Evolutionary conservation across 2,797 vertebrate genomes (phyloP), one percentile per base, ranked within the genome.

Genomic region (Echeneis naucrates): DNA sequence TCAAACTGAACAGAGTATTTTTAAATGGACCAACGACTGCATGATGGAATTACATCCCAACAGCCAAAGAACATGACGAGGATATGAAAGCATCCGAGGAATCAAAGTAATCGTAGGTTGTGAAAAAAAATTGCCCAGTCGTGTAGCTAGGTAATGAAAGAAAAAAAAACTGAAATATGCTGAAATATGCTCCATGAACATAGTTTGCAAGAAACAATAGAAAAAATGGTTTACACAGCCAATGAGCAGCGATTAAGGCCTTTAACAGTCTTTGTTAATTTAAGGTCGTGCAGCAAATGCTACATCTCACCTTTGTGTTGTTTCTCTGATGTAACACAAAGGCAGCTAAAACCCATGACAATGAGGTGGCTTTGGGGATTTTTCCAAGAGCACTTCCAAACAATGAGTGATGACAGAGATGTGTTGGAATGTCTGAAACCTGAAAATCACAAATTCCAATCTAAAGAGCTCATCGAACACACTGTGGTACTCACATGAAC

Each of bases 381-480:
- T 86, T 78, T 75, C 38, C 35, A 54, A 52, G 37, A 58, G 35
- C 1, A 14, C 38, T 64, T 71, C 57, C 61, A 69, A 55, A 71
- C 73, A 71, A 82, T 12, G 2, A 35, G 58, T 45, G 57, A 83
- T 64, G 81, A 88, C 78, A 73, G 47, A 33, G 62, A 37, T 24
- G 74, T 66, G 21, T 63, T 61, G 62, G 80, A 85, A 91, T 90
- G 80, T 53, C 47, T 57, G 21, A 74, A 66, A 80, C 74, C 65
- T 74, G 54, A 74, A 80, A 66, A 88, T 87, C 85, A 82, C 63
- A 72, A 87, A 91, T 91, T 89, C 62, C 73, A 45, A 86, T 88
- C 82, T 87, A 33, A 60, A 63, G 81, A 72, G 40, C 61, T 81
- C 63, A 30, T 14, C 16, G 67, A 68, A 80, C 45, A 56, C 16